Percentiles rank a stretch among this genome's conserved stretches.
phyloP scores from a whole-genome alignment of 2,888 invertebrate genomes.

The Epirrhoe tristata region DNA sequence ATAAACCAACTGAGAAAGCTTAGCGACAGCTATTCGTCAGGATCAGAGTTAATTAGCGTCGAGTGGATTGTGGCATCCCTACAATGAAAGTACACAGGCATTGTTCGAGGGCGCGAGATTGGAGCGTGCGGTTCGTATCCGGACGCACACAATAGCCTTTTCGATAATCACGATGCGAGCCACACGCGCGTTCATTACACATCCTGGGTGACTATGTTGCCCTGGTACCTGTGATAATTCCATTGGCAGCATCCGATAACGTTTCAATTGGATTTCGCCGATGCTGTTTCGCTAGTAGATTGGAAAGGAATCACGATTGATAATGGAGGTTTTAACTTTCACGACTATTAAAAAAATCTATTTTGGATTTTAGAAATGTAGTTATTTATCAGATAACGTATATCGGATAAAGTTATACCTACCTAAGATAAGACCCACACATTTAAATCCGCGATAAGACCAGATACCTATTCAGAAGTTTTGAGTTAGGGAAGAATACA shows the following conservation, averaged over 20 bases:
- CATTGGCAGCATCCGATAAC: conserved; percentile 43
- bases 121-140: conserved; percentile 74
- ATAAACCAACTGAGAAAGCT: conserved; percentile 3
- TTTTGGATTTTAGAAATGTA: too few species aligned
- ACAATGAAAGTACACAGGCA: conserved; percentile 44
- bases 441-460: too few species aligned
- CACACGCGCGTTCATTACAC: conserved; percentile 55
- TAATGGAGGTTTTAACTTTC: conserved; percentile 10
- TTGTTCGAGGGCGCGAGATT: conserved; percentile 67
- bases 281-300: conserved; percentile 28
- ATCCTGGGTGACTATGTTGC: conserved; percentile 48
- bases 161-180: conserved; percentile 74
- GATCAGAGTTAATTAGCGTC: conserved; percentile 39
- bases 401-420: too few species aligned
- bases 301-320: conserved; percentile 23
- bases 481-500: neutral
- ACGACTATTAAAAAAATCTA: too few species aligned
- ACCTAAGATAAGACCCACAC: too few species aligned
- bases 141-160: conserved; percentile 66
- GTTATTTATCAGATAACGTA: too few species aligned
- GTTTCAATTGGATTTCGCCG: conserved; percentile 32
- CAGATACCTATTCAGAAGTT: too few species aligned
- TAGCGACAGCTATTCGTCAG: conserved; percentile 16
- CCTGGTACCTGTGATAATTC: conserved; percentile 46
- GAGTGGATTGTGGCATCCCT: conserved; percentile 50